Evolutionary conservation across 1,140 invertebrate species (phyloP).

Genomic region (Acromyrmex charruanus): DNA sequence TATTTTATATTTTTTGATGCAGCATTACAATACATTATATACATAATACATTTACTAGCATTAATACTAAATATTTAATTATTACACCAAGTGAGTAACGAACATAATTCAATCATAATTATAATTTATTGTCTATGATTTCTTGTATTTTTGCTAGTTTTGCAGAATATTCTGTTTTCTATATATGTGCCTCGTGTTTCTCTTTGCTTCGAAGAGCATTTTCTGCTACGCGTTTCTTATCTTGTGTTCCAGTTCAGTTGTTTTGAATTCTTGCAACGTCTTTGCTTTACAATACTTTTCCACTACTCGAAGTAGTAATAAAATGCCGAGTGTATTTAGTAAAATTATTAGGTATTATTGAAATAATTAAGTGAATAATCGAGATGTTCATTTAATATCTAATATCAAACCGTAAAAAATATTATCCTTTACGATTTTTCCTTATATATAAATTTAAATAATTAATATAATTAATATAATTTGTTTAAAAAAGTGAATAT

Average conservation of each 20-base stretch:
- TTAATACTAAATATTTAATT: background rate
- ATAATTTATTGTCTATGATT: background rate
- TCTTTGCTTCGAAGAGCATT: slow-evolving; percentile 40
- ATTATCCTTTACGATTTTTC: background rate
- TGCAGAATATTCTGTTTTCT: background rate
- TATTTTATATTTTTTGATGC: background rate
- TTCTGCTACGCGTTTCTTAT: slow-evolving; percentile 51
- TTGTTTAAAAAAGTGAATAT: background rate
- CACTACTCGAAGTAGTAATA: slow-evolving; percentile 24
- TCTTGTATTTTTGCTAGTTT: slow-evolving; percentile 17
- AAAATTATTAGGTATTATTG: slow-evolving; percentile 19
- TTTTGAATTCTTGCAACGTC: slow-evolving; percentile 58
- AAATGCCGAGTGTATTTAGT: slow-evolving; percentile 6
- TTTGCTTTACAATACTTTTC: slow-evolving; percentile 27
- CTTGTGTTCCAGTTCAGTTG: slow-evolving; percentile 70
- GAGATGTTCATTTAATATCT: background rate
- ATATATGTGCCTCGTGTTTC: slow-evolving; percentile 5
- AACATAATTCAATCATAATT: background rate
- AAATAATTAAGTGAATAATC: slow-evolving; percentile 10
- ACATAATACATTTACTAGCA: background rate
- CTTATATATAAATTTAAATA: no score
- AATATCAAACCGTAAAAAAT: background rate
- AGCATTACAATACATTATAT: background rate
- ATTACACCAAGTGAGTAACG: background rate
- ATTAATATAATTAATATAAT: background rate